A percentile compares a stretch with the other conserved stretches of the same genome.
Evolutionary conservation across 2,113 vertebrate genomes (phyloP).

Genomic region (Apus apus): DNA sequence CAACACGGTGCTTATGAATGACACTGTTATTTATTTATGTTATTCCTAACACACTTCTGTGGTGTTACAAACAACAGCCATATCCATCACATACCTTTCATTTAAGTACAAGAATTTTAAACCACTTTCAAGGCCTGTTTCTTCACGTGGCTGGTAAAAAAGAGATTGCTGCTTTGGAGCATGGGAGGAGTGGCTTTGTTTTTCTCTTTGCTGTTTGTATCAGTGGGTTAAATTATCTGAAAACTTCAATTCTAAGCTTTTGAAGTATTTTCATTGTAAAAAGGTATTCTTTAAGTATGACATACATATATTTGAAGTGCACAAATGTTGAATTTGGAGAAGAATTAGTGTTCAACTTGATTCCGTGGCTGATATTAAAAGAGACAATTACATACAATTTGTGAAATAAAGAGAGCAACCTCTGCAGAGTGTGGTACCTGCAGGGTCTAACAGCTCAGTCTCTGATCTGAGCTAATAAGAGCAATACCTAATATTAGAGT

Average conservation of each 20-base stretch:
- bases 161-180: background rate
- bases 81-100: background rate
- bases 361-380: slow-evolving; percentile 29
- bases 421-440: slow-evolving; percentile 5
- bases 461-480: slow-evolving; percentile 52
- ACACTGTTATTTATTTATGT: background rate
- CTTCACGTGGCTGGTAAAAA: background rate
- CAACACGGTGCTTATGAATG: background rate
- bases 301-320: background rate
- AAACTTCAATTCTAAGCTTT: background rate
- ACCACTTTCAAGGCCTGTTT: background rate
- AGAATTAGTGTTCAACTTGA: background rate
- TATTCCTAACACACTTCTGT: background rate
- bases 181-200: background rate
- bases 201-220: background rate
- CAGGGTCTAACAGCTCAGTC: background rate
- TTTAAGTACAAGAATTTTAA: background rate
- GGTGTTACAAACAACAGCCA: background rate
- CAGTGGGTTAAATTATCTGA: background rate
- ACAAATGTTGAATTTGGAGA: background rate
- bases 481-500: background rate
- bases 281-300: background rate
- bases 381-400: slow-evolving; percentile 51
- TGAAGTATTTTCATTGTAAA: background rate
- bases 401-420: slow-evolving; percentile 34